A percentile compares a stretch with the other conserved stretches of the same genome.
phyloP scores from a whole-genome alignment of 35 echinoderm and acorn worm genomes.

The Heliocidaris tuberculata region DNA sequence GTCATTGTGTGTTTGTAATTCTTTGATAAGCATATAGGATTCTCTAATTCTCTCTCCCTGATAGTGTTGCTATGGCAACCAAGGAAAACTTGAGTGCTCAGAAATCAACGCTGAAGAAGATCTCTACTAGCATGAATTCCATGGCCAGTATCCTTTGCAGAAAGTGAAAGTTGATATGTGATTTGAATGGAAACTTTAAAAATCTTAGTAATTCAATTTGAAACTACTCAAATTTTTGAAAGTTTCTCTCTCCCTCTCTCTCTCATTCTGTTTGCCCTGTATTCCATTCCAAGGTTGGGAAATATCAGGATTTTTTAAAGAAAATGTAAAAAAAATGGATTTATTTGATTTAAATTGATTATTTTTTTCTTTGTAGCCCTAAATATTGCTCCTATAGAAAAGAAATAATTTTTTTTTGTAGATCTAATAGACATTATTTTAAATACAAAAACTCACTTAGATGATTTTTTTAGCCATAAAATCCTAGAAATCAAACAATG shows the following conservation, averaged over 20 bases:
- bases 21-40: neutral
- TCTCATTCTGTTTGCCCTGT: neutral
- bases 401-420: too few relatives aligned
- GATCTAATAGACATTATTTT: too few relatives aligned
- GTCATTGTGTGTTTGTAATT: neutral
- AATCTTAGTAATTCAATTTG: neutral
- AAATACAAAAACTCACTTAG: too few relatives aligned
- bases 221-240: neutral
- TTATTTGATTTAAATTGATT: too few relatives aligned
- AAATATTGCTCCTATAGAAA: too few relatives aligned
- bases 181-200: neutral
- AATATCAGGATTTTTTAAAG: too few relatives aligned
- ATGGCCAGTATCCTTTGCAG: constrained; percentile 91
- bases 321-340: too few relatives aligned
- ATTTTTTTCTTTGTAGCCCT: too few relatives aligned
- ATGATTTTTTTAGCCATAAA: too few relatives aligned
- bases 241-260: neutral
- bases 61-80: constrained; percentile 93
- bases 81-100: constrained; percentile 94
- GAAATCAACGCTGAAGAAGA: constrained; percentile 92
- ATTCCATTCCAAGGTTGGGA: neutral
- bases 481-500: too few relatives aligned
- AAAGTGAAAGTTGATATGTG: neutral
- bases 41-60: constrained; percentile 14
- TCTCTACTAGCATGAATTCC: constrained; percentile 74